phyloP scores from a whole-genome alignment of 2,113 vertebrate genomes.

The Serinus canaria region DNA sequence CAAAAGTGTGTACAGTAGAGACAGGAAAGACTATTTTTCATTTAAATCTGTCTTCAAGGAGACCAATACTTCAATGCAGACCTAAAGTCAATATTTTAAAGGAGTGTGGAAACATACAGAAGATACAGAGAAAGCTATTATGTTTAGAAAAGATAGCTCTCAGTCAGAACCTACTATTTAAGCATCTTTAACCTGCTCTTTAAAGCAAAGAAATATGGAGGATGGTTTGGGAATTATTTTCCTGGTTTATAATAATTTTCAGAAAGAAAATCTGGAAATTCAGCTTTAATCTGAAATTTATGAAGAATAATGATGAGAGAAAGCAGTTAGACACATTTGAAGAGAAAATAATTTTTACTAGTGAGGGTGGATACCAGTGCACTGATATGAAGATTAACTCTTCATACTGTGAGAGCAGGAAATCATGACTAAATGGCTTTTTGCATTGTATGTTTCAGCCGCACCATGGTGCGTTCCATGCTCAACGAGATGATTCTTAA shows the following conservation, averaged over 20 bases:
- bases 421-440: not conserved
- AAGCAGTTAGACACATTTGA: not conserved
- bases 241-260: not conserved
- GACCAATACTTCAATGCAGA: not conserved
- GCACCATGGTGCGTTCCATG: not conserved
- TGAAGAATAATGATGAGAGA: not conserved
- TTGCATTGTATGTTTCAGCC: not conserved
- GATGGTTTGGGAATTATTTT: not conserved
- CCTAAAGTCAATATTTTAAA: not conserved
- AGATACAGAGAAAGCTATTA: not conserved
- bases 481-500: not conserved
- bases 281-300: not conserved
- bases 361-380: not conserved
- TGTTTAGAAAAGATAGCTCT: not conserved
- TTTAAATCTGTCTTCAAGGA: not conserved
- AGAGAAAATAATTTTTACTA: not conserved
- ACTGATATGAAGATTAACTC: not conserved
- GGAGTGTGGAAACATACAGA: not conserved
- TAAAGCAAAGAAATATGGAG: not conserved
- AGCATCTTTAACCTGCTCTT: not conserved
- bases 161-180: not conserved
- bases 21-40: not conserved
- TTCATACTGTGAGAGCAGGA: not conserved
- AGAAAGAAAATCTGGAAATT: not conserved
- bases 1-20: not conserved